Base-by-base conservation (phyloP, 2,888 invertebrate species). In the Silvanus unidentatus region DNA sequence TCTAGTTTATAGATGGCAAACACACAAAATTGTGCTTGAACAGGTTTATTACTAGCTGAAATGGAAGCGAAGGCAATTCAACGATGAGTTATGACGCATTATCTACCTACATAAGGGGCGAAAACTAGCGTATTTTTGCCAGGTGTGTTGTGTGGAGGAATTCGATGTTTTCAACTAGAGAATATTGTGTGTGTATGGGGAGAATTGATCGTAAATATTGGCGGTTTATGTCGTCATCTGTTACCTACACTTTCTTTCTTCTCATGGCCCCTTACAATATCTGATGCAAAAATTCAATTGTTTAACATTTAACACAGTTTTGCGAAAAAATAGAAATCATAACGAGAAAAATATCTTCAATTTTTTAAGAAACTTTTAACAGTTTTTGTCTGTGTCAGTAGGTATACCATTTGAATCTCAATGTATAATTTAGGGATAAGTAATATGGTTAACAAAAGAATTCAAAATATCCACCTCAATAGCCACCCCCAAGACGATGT, bases 201-300 rank as follows among this genome's bases (percentile, higher is more conserved):
- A 58, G 68, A 68, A 67, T 64, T 64, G 70, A 68, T 70, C 71
- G 69, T 72, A 72, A 71, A 71, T 70, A 69, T 69, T 63, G 68
- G 65, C 66, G 66, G 67, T 69, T 68, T 65, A 66, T 65, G 69
- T 68, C 69, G 70, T 70, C 69, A 68, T 69, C 70, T 71, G 69
- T 67, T 69, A 67, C 65, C 65, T 68, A 68, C 63, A 61, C 59
- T 45, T 51, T 45, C 41, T 45, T 45, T 12, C n/a, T 32, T 5
- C 32, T 22, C 22, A 8, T 22, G 3, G 3, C 8, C 22, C 22
- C 22, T 5, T 22, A 22, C 8, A 22, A 22, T n/a, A n/a, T n/a
- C n/a, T n/a, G n/a, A n/a, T n/a, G n/a, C n/a, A n/a, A n/a, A n/a
- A 22, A 22, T 8, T 22, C 8, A 22, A 22, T 22, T 22, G 22